Conservation (phyloP, 2,888 invertebrate species). For the Eugnorisma glareosa region DNA sequence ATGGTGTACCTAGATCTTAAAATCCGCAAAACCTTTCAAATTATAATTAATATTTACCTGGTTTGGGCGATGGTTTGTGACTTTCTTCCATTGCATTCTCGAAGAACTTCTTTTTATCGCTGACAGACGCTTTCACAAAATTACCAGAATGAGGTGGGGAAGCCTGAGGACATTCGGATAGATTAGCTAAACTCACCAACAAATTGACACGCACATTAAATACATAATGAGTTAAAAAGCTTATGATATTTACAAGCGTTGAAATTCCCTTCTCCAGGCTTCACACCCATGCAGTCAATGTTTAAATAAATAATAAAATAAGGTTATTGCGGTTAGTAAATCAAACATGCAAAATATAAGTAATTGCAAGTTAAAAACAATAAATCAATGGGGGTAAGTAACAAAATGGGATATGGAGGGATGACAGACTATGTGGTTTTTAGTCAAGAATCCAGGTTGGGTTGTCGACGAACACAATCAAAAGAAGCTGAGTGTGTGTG, state of each 20-base stretch:
- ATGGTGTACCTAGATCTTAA: too few relatives aligned
- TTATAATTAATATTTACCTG: slow-evolving; percentile 91
- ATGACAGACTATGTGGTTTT: slow-evolving; percentile 79
- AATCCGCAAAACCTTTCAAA: not conserved
- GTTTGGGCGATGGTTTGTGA: slow-evolving; percentile 95
- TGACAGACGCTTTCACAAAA: slow-evolving; percentile 96
- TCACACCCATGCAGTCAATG: slow-evolving; percentile 88
- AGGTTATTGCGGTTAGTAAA: slow-evolving; percentile 80
- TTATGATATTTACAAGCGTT: slow-evolving; percentile 87
- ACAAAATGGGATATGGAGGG: slow-evolving; percentile 81
- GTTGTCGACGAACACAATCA: slow-evolving; percentile 90
- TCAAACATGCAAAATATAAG: slow-evolving; percentile 88
- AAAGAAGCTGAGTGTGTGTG: slow-evolving; percentile 86
- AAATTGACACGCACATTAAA: slow-evolving; percentile 21
- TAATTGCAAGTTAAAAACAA: slow-evolving; percentile 85
- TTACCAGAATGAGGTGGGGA: slow-evolving; percentile 93
- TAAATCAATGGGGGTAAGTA: slow-evolving; percentile 79
- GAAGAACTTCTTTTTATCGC: slow-evolving; percentile 98
- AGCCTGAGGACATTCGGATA: slow-evolving; percentile 81
- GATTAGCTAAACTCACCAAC: slow-evolving; percentile 60
- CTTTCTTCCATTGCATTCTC: slow-evolving; percentile 98
- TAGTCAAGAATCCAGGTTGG: slow-evolving; percentile 81
- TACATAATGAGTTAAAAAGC: slow-evolving; percentile 84
- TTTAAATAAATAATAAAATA: slow-evolving; percentile 77
- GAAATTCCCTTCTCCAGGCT: slow-evolving; percentile 84